Percentiles rank a stretch among this genome's conserved stretches.
Conservation (phyloP, 2,113 vertebrate genomes). For the Cottus gobio region DNA sequence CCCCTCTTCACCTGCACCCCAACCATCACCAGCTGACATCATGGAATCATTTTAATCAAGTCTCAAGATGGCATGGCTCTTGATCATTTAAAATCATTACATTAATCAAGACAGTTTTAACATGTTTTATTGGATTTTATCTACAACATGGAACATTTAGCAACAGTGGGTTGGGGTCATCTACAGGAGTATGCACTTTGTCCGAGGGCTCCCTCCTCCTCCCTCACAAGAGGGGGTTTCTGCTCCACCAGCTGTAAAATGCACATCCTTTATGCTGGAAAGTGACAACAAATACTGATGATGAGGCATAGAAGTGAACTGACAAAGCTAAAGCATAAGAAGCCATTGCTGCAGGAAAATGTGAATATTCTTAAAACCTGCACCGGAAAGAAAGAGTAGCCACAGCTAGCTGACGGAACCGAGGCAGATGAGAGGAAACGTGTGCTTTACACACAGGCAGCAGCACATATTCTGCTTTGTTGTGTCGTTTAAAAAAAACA, state of each 20-base stretch:
- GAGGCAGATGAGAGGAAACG: background rate
- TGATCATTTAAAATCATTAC: background rate
- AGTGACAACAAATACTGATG: constrained; percentile 13
- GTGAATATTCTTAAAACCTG: background rate
- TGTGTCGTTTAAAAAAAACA: no score
- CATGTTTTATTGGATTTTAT: background rate
- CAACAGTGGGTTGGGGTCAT: background rate
- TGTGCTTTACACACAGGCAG: background rate
- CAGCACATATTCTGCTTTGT: no score
- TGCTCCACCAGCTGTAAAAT: constrained; percentile 39
- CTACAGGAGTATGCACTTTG: constrained; percentile 42
- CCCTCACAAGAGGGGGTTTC: background rate
- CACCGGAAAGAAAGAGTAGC: background rate
- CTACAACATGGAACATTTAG: background rate
- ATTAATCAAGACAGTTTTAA: background rate
- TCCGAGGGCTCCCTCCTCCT: background rate
- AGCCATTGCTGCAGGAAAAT: background rate
- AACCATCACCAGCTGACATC: no score
- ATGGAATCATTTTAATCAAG: no score
- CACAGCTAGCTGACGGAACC: background rate
- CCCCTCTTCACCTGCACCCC: no score
- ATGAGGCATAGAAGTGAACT: constrained; percentile 8
- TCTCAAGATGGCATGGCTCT: background rate
- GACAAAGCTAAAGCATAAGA: background rate
- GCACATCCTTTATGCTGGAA: constrained; percentile 58